Evolutionary conservation across 2,888 invertebrate genomes (phyloP).

Genomic region (Luperina nickerlii): DNA sequence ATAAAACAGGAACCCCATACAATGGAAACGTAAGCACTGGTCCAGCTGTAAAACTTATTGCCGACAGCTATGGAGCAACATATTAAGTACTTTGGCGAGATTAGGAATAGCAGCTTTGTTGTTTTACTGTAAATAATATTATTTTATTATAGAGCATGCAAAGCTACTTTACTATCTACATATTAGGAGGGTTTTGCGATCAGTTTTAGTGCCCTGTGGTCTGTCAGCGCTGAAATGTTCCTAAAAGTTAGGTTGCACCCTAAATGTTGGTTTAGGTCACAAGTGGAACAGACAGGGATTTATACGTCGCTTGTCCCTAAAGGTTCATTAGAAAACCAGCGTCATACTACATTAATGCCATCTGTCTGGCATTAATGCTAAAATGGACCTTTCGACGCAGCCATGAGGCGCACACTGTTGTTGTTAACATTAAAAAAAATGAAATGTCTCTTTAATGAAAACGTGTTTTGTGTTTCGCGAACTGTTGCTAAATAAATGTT

Average conservation of each 20-base stretch:
- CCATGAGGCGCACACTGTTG: neutral
- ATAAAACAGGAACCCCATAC: slow-evolving; percentile 36
- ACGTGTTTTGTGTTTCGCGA: too few relatives aligned
- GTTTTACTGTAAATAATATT: slow-evolving; percentile 1
- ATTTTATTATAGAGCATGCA: neutral
- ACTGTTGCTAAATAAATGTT: neutral
- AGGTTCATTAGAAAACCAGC: neutral
- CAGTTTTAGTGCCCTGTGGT: neutral
- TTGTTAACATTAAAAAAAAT: too few relatives aligned
- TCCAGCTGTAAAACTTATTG: slow-evolving; percentile 38
- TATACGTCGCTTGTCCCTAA: neutral
- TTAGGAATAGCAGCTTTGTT: slow-evolving; percentile 23
- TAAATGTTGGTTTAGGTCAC: neutral
- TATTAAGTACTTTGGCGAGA: slow-evolving; percentile 34
- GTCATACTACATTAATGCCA: neutral
- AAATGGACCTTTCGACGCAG: neutral
- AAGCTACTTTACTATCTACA: neutral
- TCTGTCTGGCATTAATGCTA: neutral
- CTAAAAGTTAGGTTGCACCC: neutral
- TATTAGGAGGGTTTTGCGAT: neutral
- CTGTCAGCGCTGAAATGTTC: neutral
- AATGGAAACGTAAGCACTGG: slow-evolving; percentile 17
- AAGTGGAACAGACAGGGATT: neutral
- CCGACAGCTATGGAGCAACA: slow-evolving; percentile 21
- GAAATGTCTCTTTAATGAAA: too few relatives aligned